A percentile compares a stretch with the other conserved stretches of the same genome.
Evolutionary conservation across 2,797 vertebrate species (phyloP).

Genomic region (Scomberomorus guttatus): DNA sequence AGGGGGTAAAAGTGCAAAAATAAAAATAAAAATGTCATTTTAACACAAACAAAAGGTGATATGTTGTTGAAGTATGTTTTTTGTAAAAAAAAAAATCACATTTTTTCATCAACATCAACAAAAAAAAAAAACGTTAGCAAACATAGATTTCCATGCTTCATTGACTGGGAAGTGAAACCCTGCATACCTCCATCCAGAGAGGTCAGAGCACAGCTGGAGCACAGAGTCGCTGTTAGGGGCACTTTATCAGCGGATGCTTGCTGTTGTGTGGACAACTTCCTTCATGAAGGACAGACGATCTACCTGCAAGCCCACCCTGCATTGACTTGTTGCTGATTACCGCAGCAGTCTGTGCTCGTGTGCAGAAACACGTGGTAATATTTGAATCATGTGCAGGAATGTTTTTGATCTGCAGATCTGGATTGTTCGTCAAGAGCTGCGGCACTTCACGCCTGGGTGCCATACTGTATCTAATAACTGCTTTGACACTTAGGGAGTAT

Average conservation of each 20-base stretch:
- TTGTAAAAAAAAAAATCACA: no score
- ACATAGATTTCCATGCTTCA: no score
- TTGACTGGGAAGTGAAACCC: neutral
- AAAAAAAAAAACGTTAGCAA: no score
- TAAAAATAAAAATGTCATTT: no score
- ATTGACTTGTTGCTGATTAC: neutral
- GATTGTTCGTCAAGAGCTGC: constrained; percentile 7
- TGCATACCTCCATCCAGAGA: neutral
- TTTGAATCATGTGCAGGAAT: constrained; percentile 22
- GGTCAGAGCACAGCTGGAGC: neutral
- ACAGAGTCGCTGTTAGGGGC: neutral
- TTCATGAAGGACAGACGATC: neutral
- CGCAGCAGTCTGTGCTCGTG: neutral
- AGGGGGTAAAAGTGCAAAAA: neutral
- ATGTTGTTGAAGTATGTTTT: no score
- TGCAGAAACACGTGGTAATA: constrained; percentile 1
- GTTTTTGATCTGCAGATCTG: constrained; percentile 8
- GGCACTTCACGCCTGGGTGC: neutral
- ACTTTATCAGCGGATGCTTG: neutral
- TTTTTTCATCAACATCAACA: no score
- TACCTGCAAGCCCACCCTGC: neutral
- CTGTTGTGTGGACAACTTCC: neutral
- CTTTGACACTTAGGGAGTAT: constrained; percentile 45
- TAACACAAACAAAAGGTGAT: no score
- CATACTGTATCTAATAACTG: constrained; percentile 32